Base-by-base conservation (phyloP, 2,797 vertebrate genomes). In the Euthynnus affinis region DNA sequence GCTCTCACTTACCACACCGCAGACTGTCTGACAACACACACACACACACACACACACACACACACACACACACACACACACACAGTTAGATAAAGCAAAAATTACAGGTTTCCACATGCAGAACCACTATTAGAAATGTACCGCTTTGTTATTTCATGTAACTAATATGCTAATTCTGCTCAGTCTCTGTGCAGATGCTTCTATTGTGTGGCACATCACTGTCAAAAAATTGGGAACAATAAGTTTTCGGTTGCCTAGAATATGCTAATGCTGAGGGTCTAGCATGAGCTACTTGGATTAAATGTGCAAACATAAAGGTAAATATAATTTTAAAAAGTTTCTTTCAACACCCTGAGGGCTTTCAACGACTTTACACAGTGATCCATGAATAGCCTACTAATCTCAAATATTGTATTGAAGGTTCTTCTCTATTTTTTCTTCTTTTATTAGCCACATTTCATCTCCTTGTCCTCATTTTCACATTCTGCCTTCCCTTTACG, bases 121-220 rank as follows among this genome's bases (percentile, higher is more conserved):
- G 68, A 70, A 34, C 29, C 42, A 20, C 70, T 51, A n/a, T 57
- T 37, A 29, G 40, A 79, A 79, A 63, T 27, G 22, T 34, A 29
- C 23, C 20, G 52, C 53, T 78, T 29, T 29, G 55, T 75, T 27
- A 64, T 78, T 65, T 65, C 22, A 13, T 83, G 74, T 74, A 73
- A 86, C 52, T 76, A 63, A 77, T 74, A 80, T 74, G 62, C 49
- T 72, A 74, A 82, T 82, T 83, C 25, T 27, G 58, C 63, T 71
- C 53, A 55, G 63, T 51, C 20, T 42, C 42, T 57, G 60, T 20
- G 48, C 62, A 29, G 37, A 74, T 20, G 72, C 49, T 44, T 74
- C 58, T n/a, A 53, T 85, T 78, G 68, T 86, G 71, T 20, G 3
- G 15, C 57, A 27, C 44, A 48, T 77, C 76, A 49, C 53, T 74